A percentile compares a stretch with the other conserved stretches of the same genome.
phyloP scores from a whole-genome alignment of 2,797 vertebrate species.

The Clarias pachynema region DNA sequence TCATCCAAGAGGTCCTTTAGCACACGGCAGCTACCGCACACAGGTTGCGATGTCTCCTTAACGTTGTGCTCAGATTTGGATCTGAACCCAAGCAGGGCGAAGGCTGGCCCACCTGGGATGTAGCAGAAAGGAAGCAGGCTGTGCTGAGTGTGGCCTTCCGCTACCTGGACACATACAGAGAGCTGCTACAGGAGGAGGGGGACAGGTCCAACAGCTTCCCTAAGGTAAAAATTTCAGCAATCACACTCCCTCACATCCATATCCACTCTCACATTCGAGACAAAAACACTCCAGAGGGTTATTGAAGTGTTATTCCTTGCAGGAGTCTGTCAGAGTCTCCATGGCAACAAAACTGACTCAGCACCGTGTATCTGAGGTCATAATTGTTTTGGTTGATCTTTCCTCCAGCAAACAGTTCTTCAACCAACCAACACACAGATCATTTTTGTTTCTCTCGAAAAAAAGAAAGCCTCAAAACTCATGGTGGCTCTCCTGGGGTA shows the following conservation, averaged over 20 bases:
- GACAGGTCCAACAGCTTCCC: conserved; percentile 84
- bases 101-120: conserved; percentile 62
- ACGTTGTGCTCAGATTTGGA: conserved; percentile 69
- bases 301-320: conserved; percentile 26
- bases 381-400: conserved; percentile 12
- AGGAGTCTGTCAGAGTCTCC: conserved; percentile 26
- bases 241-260: conserved; percentile 13
- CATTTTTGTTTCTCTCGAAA: neutral
- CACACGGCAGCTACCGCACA: neutral
- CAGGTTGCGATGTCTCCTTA: conserved; percentile 59
- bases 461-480: neutral
- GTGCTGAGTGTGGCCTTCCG: conserved; percentile 88
- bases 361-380: neutral
- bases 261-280: neutral
- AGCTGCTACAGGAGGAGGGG: conserved; percentile 92
- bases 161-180: conserved; percentile 92
- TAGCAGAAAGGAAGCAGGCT: conserved; percentile 81
- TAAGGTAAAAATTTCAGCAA: conserved; percentile 76
- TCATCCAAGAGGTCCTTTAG: neutral
- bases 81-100: conserved; percentile 62
- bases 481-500: neutral
- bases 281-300: conserved; percentile 16
- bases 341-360: conserved; percentile 33
- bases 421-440: neutral
- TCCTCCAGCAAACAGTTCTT: neutral